Conservation (phyloP, 2,797 vertebrate genomes). For the Alectoris magna region DNA sequence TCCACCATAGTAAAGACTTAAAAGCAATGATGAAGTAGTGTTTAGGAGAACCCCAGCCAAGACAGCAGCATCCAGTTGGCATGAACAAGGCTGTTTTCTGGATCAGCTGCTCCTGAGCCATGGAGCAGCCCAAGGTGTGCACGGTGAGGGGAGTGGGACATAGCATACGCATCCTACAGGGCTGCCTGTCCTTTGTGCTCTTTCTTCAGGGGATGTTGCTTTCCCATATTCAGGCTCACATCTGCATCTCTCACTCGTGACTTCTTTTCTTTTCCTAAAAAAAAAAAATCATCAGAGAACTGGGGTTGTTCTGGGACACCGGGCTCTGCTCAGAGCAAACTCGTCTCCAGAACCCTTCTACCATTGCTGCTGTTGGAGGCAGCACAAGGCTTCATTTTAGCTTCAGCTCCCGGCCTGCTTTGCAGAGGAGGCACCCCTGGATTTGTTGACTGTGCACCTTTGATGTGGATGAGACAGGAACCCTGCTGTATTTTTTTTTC, state of each 20-base stretch:
- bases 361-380: not conserved
- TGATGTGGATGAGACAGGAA: slow-evolving; percentile 1
- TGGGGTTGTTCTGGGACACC: not conserved
- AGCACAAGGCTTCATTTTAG: not conserved
- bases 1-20: not conserved
- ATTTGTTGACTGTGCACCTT: slow-evolving; percentile 8
- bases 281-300: not conserved
- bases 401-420: slow-evolving; percentile 5
- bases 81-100: not conserved
- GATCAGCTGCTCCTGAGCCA: not conserved
- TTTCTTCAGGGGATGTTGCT: not conserved
- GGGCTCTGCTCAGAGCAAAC: not conserved
- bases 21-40: not conserved
- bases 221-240: not conserved
- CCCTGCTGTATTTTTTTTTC: not conserved
- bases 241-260: not conserved
- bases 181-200: not conserved
- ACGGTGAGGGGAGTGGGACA: rapidly evolving
- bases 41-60: not conserved
- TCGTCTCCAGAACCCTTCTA: not conserved
- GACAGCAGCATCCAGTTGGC: not conserved
- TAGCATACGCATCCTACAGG: rapidly evolving
- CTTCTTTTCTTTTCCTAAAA: not conserved
- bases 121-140: not conserved
- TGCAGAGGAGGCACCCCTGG: not conserved